Evolutionary conservation across 1,140 invertebrate species (phyloP).

Genomic region (Neodiprion pinetum): DNA sequence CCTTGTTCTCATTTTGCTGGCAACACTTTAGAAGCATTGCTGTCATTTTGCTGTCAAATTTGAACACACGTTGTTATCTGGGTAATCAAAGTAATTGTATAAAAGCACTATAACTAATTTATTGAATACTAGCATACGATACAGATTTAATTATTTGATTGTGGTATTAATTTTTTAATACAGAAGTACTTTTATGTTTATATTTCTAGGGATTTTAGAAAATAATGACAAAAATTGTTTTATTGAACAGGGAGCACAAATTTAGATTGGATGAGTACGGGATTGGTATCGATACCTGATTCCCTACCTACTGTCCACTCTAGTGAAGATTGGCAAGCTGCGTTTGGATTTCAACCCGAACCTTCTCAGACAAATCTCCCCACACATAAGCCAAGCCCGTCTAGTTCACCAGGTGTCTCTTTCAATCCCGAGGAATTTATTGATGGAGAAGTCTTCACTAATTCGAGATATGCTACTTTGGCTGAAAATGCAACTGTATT

Average conservation of each 20-base stretch:
- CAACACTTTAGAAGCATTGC: too few species aligned
- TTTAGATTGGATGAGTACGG: constrained; percentile 62
- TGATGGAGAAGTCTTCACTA: constrained; percentile 52
- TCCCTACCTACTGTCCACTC: constrained; percentile 63
- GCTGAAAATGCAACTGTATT: constrained; percentile 43
- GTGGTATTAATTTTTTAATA: too few species aligned
- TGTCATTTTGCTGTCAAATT: too few species aligned
- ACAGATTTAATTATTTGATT: too few species aligned
- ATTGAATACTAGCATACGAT: too few species aligned
- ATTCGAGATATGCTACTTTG: constrained; percentile 44
- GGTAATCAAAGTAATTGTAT: too few species aligned
- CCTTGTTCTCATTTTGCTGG: too few species aligned
- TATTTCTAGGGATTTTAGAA: too few species aligned
- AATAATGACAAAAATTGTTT: not conserved
- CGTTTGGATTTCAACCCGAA: constrained; percentile 62
- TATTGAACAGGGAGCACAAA: constrained; percentile 39
- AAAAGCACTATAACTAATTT: too few species aligned
- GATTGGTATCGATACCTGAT: constrained; percentile 62
- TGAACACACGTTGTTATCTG: too few species aligned
- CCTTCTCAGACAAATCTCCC: constrained; percentile 44
- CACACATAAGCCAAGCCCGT: constrained; percentile 46
- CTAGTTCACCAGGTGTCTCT: constrained; percentile 50
- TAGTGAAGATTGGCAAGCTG: constrained; percentile 66
- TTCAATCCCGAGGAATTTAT: constrained; percentile 51
- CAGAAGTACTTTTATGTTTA: too few species aligned